A percentile compares a stretch with the other conserved stretches of the same genome.
Conservation (phyloP, 2,888 invertebrate species). For the Horisme vitalbata region DNA sequence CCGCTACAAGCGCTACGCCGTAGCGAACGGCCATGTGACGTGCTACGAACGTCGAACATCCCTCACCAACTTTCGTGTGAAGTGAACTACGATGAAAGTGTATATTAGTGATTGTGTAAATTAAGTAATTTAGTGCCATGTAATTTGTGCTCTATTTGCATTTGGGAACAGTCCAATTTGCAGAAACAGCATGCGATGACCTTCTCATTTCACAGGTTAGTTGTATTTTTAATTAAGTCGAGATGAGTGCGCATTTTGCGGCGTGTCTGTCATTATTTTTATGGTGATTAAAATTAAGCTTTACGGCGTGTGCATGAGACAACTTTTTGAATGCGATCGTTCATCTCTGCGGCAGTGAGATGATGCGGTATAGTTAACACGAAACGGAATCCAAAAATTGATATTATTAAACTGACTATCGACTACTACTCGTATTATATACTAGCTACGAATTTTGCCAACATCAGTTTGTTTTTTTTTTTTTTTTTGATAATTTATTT, state of each 20-base stretch:
- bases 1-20: conserved; percentile 60
- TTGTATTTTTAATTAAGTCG: conserved; percentile 68
- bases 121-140: conserved; percentile 29
- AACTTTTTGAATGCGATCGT: conserved; percentile 8
- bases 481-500: too few species aligned
- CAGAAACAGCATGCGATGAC: conserved; percentile 67
- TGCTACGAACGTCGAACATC: conserved; percentile 44
- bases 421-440: too few species aligned
- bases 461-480: too few species aligned
- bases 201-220: conserved; percentile 73
- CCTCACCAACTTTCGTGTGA: conserved; percentile 43
- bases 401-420: too few species aligned
- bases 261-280: conserved; percentile 25
- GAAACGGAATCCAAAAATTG: too few species aligned
- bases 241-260: conserved; percentile 38
- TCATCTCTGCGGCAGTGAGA: too few species aligned
- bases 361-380: too few species aligned
- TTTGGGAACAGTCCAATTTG: conserved; percentile 53
- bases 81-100: conserved; percentile 43
- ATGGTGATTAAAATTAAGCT: conserved; percentile 31
- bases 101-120: conserved; percentile 49
- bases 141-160: conserved; percentile 46
- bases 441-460: too few species aligned
- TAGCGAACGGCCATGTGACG: conserved; percentile 40
- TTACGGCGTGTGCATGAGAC: neutral